Percentiles rank a stretch among this genome's conserved stretches.
phyloP scores from a whole-genome alignment of 2,888 invertebrate genomes.

The Dryomyza anilis region DNA sequence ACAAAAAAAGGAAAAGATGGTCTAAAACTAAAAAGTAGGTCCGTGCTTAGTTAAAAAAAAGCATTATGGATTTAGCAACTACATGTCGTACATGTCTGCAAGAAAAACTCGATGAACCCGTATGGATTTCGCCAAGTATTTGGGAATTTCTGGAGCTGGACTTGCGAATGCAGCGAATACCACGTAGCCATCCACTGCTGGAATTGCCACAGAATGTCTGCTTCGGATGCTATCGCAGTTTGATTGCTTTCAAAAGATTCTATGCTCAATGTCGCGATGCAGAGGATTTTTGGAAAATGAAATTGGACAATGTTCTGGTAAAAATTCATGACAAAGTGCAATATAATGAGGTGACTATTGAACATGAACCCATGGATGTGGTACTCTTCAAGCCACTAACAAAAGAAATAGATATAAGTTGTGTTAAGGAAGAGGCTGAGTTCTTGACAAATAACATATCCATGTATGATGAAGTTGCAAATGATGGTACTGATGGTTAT shows the following conservation, averaged over 20 bases:
- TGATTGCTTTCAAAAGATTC: slow-evolving; percentile 32
- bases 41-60: too few relatives aligned
- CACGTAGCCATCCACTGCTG: slow-evolving; percentile 3
- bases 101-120: slow-evolving; percentile 28
- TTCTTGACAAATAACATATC: too few relatives aligned
- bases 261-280: slow-evolving; percentile 31
- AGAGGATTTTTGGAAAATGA: slow-evolving; percentile 30
- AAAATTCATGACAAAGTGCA: too few relatives aligned
- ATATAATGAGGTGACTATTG: neutral
- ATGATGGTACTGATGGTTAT: too few relatives aligned
- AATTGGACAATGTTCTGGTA: neutral
- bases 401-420: too few relatives aligned
- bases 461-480: too few relatives aligned
- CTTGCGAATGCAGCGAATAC: slow-evolving; percentile 27
- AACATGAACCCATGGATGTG: neutral
- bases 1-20: too few relatives aligned
- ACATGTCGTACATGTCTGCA: slow-evolving; percentile 34
- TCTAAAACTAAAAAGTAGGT: too few relatives aligned
- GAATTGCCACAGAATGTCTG: slow-evolving; percentile 34
- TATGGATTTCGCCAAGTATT: slow-evolving; percentile 30
- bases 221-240: slow-evolving; percentile 31
- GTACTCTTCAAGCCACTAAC: too few relatives aligned
- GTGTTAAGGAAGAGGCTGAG: too few relatives aligned
- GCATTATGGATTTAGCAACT: slow-evolving; percentile 30
- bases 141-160: slow-evolving; percentile 28